phyloP scores from a whole-genome alignment of 2,113 vertebrate genomes.

The Puntigrus tetrazona region DNA sequence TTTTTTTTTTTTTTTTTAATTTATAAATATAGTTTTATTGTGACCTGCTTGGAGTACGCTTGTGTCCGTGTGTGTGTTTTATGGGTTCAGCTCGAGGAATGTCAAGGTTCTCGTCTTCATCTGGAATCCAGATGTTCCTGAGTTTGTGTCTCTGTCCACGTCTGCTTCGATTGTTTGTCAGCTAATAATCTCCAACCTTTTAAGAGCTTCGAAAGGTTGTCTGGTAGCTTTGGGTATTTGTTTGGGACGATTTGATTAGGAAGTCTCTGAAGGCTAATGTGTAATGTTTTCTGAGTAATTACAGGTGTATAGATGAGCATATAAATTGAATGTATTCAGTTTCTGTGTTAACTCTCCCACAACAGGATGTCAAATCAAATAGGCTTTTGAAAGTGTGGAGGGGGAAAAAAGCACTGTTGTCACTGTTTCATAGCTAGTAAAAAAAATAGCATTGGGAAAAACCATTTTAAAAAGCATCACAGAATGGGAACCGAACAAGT shows the following conservation, averaged over 20 bases:
- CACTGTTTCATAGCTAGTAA: background rate
- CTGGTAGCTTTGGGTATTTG: background rate
- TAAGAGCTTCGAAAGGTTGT: background rate
- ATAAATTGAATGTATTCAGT: background rate
- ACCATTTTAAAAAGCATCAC: no score
- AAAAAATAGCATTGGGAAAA: no score
- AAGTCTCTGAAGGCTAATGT: background rate
- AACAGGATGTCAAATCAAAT: background rate
- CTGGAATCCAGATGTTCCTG: slow-evolving; percentile 29
- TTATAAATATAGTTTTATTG: slow-evolving; percentile 96
- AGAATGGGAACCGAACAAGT: no score
- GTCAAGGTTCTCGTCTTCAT: background rate
- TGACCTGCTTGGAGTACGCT: slow-evolving; percentile 61
- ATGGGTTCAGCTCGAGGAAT: slow-evolving; percentile 8
- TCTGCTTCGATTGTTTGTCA: slow-evolving; percentile 14
- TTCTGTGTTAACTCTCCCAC: background rate
- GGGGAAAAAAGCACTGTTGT: background rate
- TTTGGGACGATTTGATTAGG: background rate
- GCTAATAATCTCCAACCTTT: background rate
- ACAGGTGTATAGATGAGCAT: background rate
- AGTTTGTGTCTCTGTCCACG: background rate
- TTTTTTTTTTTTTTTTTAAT: slow-evolving; percentile 84
- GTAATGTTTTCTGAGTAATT: background rate
- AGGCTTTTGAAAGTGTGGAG: background rate
- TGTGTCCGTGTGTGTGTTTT: slow-evolving; percentile 43